Base-by-base conservation (phyloP, 2,888 invertebrate genomes). In the Amphipyra tragopoginis region DNA sequence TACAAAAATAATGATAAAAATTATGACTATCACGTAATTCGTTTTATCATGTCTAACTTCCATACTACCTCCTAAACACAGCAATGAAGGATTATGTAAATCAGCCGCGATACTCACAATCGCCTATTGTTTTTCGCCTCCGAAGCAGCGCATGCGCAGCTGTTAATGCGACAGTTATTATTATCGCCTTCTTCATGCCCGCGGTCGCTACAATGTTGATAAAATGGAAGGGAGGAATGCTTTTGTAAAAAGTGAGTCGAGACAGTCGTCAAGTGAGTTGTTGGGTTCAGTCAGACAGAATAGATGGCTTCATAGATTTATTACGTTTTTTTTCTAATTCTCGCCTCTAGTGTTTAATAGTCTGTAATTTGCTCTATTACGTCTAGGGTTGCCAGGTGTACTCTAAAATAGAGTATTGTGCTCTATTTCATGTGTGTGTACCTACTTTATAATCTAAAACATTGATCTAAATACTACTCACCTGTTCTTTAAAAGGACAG, bases 51-150 rank as follows among this genome's bases (percentile, higher is more conserved):
- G 0, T 51, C 29, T 34, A 34, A 26, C 26, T 51, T 43, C 54
- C 26, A 51, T 54, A 36, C 29, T 33, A 49, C 8, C 1, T 63
- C 15, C 13, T 43, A 47, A 50, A 14, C 29, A 48, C 11, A 62
- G 5, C 42, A 47, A 52, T 48, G 43, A 47, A 52, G 26, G 44
- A 49, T 60, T 56, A 60, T 57, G 57, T 60, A 67, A 79, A 67
- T 61, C 52, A 52, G 52, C 50, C 47, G 54, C 55, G 45, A 57
- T 59, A 71, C 53, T 13, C 64, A 80, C 78, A 81, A 80, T 78
- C 50, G 69, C 62, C 79, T 80, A 83, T 85, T 84, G 83, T 84
- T 79, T 80, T 68, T 65, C 72, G 77, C 78, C 65, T 67, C 74
- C 57, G 67, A 74, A 67, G 61, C 64, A 9, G 79, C 78, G 72